Evolutionary conservation across 2,113 vertebrate genomes (phyloP).

Genomic region (Pionites leucogaster): DNA sequence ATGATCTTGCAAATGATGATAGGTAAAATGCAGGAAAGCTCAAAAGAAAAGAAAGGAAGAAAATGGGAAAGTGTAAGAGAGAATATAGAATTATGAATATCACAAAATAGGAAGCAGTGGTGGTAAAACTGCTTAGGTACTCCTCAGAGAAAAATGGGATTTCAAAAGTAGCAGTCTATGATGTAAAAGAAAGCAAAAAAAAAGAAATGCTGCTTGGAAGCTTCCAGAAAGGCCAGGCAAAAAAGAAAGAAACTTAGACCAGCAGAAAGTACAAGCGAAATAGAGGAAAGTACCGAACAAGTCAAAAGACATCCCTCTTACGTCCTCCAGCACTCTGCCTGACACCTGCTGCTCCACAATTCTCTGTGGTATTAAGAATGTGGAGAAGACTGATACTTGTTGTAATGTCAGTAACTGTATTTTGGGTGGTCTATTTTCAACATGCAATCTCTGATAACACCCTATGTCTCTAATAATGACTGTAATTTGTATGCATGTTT

Average conservation of each 20-base stretch:
- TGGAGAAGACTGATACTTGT: constrained; percentile 27
- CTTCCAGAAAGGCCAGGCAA: not conserved
- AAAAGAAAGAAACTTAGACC: not conserved
- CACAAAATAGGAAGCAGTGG: not conserved
- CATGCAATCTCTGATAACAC: not conserved
- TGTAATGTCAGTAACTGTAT: constrained; percentile 12
- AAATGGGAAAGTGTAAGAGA: not conserved
- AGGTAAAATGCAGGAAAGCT: not conserved
- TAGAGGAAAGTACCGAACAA: not conserved
- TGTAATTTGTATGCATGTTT: not conserved
- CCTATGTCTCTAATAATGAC: not conserved
- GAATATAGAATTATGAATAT: not conserved
- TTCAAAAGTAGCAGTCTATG: not conserved
- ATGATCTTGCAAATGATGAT: not conserved
- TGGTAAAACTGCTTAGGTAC: not conserved
- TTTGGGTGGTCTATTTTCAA: not conserved
- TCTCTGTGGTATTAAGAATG: not conserved
- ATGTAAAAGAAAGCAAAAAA: not conserved
- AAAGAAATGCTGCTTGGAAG: not conserved
- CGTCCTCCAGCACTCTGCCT: not conserved
- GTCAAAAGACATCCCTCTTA: not conserved
- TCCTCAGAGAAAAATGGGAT: not conserved
- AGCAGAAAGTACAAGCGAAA: not conserved
- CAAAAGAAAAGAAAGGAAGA: not conserved
- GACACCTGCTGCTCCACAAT: not conserved